These are phyloP conservation scores for Chrysemys picta DNA, from an alignment of 2,113 vertebrate genomes.

Conservation along the genomic window DNA sequence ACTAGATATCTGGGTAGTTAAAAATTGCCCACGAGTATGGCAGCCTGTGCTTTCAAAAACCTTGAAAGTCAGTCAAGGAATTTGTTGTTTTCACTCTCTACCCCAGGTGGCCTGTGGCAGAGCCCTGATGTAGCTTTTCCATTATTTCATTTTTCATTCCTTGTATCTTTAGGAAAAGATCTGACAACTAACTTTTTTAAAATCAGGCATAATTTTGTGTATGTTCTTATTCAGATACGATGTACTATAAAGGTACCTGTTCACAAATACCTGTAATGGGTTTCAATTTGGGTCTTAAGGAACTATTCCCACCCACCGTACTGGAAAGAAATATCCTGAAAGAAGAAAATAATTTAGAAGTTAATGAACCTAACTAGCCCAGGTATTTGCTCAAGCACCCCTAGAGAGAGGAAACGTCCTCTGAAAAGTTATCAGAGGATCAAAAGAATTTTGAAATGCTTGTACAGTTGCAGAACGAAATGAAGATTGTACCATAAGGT, in stretches of 20 bases:
- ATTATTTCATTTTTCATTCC: not conserved
- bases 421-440: not conserved
- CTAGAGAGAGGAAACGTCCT: not conserved
- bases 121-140: not conserved
- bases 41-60: not conserved
- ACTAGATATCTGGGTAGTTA: not conserved
- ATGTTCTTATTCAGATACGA: not conserved
- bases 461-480: not conserved
- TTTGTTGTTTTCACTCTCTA: not conserved
- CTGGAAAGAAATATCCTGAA: not conserved
- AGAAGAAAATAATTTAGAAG: not conserved
- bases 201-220: not conserved
- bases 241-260: not conserved
- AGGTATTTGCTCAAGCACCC: not conserved
- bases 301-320: not conserved
- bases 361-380: not conserved
- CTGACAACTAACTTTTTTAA: not conserved
- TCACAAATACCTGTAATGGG: not conserved
- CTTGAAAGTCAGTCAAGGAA: not conserved
- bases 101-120: not conserved
- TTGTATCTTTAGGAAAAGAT: not conserved
- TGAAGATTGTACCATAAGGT: not conserved
- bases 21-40: not conserved
- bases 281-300: not conserved
- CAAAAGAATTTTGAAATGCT: conserved; percentile 10